Conservation (phyloP, 2,888 invertebrate species). For the Unio pictorum region DNA sequence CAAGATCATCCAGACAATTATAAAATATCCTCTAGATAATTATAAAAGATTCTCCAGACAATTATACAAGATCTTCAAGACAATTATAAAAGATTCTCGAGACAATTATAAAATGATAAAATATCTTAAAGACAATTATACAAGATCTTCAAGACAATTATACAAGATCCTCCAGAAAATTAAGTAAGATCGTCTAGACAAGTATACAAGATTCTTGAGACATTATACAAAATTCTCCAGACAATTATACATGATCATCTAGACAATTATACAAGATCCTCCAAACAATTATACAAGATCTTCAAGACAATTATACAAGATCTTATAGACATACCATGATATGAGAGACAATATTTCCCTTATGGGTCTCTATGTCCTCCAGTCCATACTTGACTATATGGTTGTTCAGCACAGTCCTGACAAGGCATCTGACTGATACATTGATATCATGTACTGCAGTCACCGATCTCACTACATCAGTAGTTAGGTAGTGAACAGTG, state of each 20-base stretch:
- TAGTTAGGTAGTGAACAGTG: slow-evolving; percentile 70
- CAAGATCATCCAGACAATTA: slow-evolving; percentile 4
- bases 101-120: neutral
- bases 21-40: neutral
- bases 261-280: slow-evolving; percentile 4
- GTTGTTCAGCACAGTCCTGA: slow-evolving; percentile 69
- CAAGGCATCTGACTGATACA: slow-evolving; percentile 68
- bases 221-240: neutral
- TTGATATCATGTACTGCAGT: slow-evolving; percentile 71
- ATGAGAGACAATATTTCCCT: slow-evolving; percentile 37
- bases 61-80: slow-evolving; percentile 2
- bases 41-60: too few species aligned
- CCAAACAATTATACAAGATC: neutral
- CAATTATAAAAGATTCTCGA: neutral
- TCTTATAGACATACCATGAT: slow-evolving; percentile 48
- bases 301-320: neutral
- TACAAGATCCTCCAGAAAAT: slow-evolving; percentile 4
- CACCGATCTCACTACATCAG: slow-evolving; percentile 69
- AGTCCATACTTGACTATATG: slow-evolving; percentile 65
- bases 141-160: too few species aligned
- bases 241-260: neutral
- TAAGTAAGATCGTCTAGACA: neutral
- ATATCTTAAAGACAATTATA: neutral
- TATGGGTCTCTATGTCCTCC: slow-evolving; percentile 56
- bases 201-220: too few species aligned